Percentiles rank a stretch among this genome's conserved stretches.
These are phyloP conservation scores for Ardeotis arabs DNA, from an alignment of 2,113 vertebrate species.

Conservation along the genomic window DNA sequence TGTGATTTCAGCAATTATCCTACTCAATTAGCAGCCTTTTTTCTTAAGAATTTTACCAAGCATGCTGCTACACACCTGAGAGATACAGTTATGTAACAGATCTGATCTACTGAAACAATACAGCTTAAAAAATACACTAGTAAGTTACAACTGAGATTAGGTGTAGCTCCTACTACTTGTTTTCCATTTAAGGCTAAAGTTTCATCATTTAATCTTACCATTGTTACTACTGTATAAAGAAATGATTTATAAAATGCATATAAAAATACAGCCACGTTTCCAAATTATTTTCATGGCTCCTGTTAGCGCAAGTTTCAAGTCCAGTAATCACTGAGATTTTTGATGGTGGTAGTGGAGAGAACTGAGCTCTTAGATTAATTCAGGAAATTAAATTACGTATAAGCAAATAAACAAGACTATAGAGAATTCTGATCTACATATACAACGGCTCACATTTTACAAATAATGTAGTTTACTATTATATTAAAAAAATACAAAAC, in stretches of 20 bases:
- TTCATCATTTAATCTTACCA: not conserved
- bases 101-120: not conserved
- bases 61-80: not conserved
- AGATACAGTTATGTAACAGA: not conserved
- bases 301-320: not conserved
- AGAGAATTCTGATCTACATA: not conserved
- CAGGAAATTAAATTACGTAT: not conserved
- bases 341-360: not conserved
- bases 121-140: not conserved
- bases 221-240: not conserved
- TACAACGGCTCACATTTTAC: not conserved
- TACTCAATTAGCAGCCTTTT: not conserved
- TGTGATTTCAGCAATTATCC: not conserved
- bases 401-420: not conserved
- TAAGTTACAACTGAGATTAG: not conserved
- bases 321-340: not conserved
- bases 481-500: slow-evolving; percentile 69
- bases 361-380: not conserved
- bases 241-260: not conserved
- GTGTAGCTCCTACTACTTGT: not conserved
- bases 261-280: not conserved
- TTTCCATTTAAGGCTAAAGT: not conserved
- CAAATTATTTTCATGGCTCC: not conserved
- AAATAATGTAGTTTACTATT: not conserved
- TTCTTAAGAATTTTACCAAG: not conserved